Evolutionary conservation across 2,888 invertebrate species (phyloP).

Genomic region (Gryllus longicercus): DNA sequence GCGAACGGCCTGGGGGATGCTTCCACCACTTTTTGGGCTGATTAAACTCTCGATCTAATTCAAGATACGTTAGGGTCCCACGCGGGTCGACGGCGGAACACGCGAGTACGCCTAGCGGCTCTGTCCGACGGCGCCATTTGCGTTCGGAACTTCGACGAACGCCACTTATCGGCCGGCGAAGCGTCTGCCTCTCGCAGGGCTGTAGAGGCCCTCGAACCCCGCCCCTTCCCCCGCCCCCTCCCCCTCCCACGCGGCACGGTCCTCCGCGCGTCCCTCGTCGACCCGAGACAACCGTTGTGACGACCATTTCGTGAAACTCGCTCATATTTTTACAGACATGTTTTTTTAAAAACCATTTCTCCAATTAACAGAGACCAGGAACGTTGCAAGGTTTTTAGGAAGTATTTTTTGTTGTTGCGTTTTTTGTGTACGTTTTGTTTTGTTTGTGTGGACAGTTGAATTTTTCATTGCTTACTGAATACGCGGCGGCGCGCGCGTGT

Average conservation of each 20-base stretch:
- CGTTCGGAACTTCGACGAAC: background rate
- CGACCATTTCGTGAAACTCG: conserved; percentile 32
- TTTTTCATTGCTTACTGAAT: conserved; percentile 32
- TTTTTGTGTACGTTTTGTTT: conserved; percentile 25
- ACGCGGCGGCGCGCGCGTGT: conserved; percentile 21
- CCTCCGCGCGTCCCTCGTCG: conserved; percentile 23
- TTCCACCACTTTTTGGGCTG: background rate
- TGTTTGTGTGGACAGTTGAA: conserved; percentile 32
- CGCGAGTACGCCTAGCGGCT: background rate
- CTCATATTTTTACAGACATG: conserved; percentile 32
- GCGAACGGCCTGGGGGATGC: background rate
- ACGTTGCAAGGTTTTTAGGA: conserved; percentile 27
- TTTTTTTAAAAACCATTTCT: conserved; percentile 32
- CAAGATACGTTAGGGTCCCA: background rate
- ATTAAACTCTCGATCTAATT: conserved; percentile 6
- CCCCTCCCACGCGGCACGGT: conserved; percentile 18
- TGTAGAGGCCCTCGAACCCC: background rate
- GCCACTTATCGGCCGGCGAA: background rate
- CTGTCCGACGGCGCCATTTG: conserved; percentile 6
- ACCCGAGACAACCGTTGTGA: conserved; percentile 24
- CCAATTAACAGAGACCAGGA: conserved; percentile 33
- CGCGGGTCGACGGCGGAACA: background rate
- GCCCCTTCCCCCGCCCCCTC: background rate
- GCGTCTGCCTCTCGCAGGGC: background rate
- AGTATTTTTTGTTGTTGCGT: conserved; percentile 30